phyloP scores from a whole-genome alignment of 64 coral and sea anemone genomes.

The Stichodactyla mertensii region DNA sequence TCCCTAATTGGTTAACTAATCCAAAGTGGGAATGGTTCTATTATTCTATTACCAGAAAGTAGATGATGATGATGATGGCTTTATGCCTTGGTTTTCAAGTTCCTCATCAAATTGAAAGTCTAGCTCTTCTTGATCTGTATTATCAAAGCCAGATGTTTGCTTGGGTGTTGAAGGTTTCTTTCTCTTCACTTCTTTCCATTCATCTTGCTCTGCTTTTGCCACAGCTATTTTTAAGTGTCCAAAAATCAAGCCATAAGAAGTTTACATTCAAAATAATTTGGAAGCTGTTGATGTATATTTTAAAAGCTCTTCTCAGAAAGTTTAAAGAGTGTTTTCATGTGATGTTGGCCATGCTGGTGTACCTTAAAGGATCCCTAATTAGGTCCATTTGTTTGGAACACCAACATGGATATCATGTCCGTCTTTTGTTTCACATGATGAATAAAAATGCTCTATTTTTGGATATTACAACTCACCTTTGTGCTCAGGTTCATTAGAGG shows the following conservation, averaged over 20 bases:
- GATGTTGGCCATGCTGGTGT: too few species aligned
- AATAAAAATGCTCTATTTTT: too few species aligned
- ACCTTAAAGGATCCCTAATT: too few species aligned
- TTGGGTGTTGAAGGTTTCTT: slow-evolving; percentile 64
- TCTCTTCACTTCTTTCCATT: slow-evolving; percentile 87
- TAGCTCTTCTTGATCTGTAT: slow-evolving; percentile 84
- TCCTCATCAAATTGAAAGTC: slow-evolving; percentile 95
- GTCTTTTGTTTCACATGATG: too few species aligned
- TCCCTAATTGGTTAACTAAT: too few species aligned
- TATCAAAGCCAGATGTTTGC: slow-evolving; percentile 37
- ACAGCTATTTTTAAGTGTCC: not conserved
- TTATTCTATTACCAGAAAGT: slow-evolving; percentile 49
- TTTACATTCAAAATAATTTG: not conserved
- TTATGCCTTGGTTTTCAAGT: slow-evolving; percentile 60
- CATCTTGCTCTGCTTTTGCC: slow-evolving; percentile 29
- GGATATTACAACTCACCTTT: not conserved
- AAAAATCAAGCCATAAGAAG: not conserved
- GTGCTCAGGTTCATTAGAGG: not conserved
- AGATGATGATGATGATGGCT: slow-evolving; percentile 44
- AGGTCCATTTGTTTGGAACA: too few species aligned
- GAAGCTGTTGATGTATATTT: not conserved
- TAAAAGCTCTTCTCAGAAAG: not conserved
- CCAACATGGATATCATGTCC: too few species aligned
- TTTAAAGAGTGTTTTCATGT: too few species aligned
- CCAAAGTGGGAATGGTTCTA: not conserved